Conservation (phyloP, 2,888 invertebrate species). For the Melieria crassipennis region DNA sequence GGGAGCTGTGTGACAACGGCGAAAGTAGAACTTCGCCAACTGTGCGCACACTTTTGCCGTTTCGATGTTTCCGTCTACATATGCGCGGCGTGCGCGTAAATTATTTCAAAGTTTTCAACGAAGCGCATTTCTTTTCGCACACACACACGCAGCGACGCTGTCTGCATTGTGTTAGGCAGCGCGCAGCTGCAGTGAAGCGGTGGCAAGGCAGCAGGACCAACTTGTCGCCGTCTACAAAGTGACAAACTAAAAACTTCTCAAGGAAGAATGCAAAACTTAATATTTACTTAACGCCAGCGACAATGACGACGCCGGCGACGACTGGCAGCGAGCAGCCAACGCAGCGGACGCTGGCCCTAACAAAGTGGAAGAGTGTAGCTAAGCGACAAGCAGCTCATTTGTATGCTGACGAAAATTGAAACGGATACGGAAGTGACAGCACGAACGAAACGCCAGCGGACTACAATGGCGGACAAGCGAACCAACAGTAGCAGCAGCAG, state of each 20-base stretch:
- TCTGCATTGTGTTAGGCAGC: no score
- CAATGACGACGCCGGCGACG: background rate
- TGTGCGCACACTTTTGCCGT: no score
- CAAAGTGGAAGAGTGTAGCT: background rate
- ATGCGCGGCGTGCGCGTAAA: no score
- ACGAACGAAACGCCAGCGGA: background rate
- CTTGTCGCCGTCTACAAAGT: background rate
- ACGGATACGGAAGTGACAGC: conserved; percentile 23
- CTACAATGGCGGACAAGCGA: background rate
- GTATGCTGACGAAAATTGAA: conserved; percentile 26
- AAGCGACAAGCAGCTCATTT: conserved; percentile 14
- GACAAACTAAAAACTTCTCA: background rate
- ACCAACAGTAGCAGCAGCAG: background rate
- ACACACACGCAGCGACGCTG: no score
- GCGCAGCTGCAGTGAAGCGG: no score
- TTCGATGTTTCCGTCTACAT: no score
- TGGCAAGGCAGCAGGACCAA: background rate
- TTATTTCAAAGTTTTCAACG: no score
- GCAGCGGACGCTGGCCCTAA: no score
- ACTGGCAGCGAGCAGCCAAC: background rate
- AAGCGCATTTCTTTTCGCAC: no score
- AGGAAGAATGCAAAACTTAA: conserved; percentile 15
- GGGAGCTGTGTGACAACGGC: no score
- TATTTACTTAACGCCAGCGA: conserved; percentile 17
- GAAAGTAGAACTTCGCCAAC: no score